These are phyloP conservation scores for Sogatella furcifera DNA, from an alignment of 1,140 invertebrate genomes.

Conservation along the genomic window DNA sequence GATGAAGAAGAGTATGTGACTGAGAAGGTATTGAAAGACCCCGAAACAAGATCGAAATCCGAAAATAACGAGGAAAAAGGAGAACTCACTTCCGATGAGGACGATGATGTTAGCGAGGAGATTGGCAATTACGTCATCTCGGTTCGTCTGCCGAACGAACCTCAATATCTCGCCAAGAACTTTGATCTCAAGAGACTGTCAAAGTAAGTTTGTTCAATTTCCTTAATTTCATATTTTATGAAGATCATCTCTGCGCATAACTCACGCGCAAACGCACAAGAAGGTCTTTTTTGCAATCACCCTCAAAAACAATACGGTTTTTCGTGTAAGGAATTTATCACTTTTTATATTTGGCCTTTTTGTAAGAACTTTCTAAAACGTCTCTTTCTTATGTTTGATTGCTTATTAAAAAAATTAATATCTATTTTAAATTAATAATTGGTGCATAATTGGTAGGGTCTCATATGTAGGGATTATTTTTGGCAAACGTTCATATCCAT, in stretches of 20 bases:
- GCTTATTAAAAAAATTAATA: neutral
- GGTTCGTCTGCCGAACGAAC: constrained; percentile 45
- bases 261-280: no score
- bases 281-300: no score
- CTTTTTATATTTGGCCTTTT: neutral
- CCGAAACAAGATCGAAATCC: neutral
- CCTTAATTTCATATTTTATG: no score
- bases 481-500: no score
- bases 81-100: constrained; percentile 8
- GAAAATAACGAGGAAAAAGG: constrained; percentile 7
- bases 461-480: no score
- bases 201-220: constrained; percentile 41
- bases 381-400: neutral
- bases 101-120: constrained; percentile 24
- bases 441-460: no score
- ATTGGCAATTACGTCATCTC: constrained; percentile 41
- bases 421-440: no score
- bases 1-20: neutral
- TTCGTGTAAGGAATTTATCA: neutral
- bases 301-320: no score
- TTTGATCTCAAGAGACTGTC: constrained; percentile 52
- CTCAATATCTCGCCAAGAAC: constrained; percentile 53
- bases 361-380: no score
- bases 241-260: no score
- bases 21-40: neutral